Evolutionary conservation across 64 coral and sea anemone species (phyloP).

Genomic region (Trachythela sp.): DNA sequence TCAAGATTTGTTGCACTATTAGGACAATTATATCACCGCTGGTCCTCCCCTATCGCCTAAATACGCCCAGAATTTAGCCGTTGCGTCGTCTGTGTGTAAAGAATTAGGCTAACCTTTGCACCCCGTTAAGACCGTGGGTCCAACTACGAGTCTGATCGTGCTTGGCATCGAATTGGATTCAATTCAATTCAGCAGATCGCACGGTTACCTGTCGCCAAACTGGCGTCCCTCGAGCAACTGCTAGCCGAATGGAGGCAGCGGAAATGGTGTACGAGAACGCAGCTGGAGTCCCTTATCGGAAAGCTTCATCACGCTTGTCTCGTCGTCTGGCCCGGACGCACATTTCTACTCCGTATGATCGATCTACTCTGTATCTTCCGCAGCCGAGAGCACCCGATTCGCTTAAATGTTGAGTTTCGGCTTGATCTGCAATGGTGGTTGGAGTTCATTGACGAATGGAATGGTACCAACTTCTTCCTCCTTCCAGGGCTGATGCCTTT

Average conservation of each 20-base stretch:
- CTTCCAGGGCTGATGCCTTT: no score
- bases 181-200: not conserved
- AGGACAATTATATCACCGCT: no score
- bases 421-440: conserved; percentile 10
- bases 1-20: no score
- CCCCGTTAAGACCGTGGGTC: no score
- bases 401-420: conserved; percentile 22
- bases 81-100: no score
- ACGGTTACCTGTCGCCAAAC: not conserved
- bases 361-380: no score
- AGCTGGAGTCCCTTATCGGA: conserved; percentile 18
- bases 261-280: not conserved
- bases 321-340: conserved; percentile 19
- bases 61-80: no score
- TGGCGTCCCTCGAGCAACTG: not conserved
- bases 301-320: not conserved
- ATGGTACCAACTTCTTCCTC: no score
- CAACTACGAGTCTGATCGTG: not conserved
- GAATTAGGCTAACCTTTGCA: no score
- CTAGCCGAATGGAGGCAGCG: no score
- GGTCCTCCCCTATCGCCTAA: no score
- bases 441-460: not conserved
- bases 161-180: not conserved
- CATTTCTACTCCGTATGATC: conserved; percentile 28
- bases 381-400: not conserved